Base-by-base conservation (phyloP, 2,113 vertebrate genomes). In the Hippoglossus stenolepis region DNA sequence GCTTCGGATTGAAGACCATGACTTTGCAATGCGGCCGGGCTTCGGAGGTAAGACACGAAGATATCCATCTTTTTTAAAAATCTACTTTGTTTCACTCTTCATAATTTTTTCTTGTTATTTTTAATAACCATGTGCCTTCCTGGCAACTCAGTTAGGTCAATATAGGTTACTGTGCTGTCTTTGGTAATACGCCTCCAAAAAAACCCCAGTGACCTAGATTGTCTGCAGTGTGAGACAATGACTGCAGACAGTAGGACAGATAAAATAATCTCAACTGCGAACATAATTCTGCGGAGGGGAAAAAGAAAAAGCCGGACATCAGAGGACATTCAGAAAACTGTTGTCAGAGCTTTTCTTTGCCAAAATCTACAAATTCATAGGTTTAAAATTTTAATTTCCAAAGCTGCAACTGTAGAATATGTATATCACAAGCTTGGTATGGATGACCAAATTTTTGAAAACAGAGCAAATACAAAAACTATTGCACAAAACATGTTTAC, bases 21-120 rank as follows among this genome's bases (percentile, higher is more conserved):
- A 97, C 84, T 98, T 98, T 93, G 95, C 96, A 17, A 93, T 97
- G 93, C 95, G 97, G 72, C 96, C 96, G 47, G 96, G 97, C 83
- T 98, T 98, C 91, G 97, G 96, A 95, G 95, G 96, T 97, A 86
- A 95, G 89, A 45, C 58, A n/a, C 9, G 12, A 2, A 28, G 17
- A 60, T 2, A 77, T 71, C 0, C 13, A 31, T 51, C 7, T n/a
- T 53, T n/a, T 1, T 20, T 1, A 18, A 35, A 51, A 68, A 21
- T 49, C 15, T 0, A 49, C 5, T 18, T 17, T 7, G 18, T 51
- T 51, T 18, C 4, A 6, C 51, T 20, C 51, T 54, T 49, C 17
- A 0, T 4, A 51, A 4, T 18, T 78, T 77, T 18, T 47, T 53
- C 9, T 23, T 24, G 20, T 40, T 40, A 24, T 65, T 40, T 61